Evolutionary conservation across 2,113 vertebrate genomes (phyloP), one percentile per base, ranked within the genome.

Genomic region (Scortum barcoo): DNA sequence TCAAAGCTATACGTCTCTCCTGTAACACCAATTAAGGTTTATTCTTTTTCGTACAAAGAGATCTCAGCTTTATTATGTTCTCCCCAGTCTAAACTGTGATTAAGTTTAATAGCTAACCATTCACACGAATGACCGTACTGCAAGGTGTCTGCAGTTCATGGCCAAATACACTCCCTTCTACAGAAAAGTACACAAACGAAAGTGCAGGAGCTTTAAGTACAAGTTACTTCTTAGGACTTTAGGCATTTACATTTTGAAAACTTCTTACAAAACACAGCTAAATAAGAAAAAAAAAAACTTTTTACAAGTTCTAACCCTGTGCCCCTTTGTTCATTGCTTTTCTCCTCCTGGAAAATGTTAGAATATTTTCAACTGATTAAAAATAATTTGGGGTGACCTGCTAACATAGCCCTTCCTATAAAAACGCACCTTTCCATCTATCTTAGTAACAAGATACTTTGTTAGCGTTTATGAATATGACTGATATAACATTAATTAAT

Each of bases 61-160:
- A 26, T 50, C 19, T n/a, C 38, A 8, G n/a, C 46, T 62, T 33
- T 2, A 33, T 51, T 71, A 26, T 65, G 14, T 40, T 78, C 44
- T 46, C n/a, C 5, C 16, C 20, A 26, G n/a, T 57, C 38, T 19
- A 28, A 62, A 46, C 28, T 51, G n/a, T 72, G 46, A 56, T 54
- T 48, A 38, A 9, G 61, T 73, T 61, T 69, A 76, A 76, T 67
- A 33, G 71, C 42, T 24, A 54, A 17, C 38, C 72, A 76, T 76
- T 76, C 19, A 13, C 36, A 60, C 28, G 54, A 70, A 76, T 56
- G 33, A 66, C 33, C n/a, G 40, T 38, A 72, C 28, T 40, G 36
- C 62, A 50, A 69, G 22, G 19, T 51, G 33, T 26, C 26, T 36
- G 51, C 42, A 51, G 19, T 67, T 24, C 28, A 48, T 38, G 11